Evolutionary conservation across 2,113 vertebrate genomes (phyloP).

Genomic region (Sinocyclocheilus anshuiensis): DNA sequence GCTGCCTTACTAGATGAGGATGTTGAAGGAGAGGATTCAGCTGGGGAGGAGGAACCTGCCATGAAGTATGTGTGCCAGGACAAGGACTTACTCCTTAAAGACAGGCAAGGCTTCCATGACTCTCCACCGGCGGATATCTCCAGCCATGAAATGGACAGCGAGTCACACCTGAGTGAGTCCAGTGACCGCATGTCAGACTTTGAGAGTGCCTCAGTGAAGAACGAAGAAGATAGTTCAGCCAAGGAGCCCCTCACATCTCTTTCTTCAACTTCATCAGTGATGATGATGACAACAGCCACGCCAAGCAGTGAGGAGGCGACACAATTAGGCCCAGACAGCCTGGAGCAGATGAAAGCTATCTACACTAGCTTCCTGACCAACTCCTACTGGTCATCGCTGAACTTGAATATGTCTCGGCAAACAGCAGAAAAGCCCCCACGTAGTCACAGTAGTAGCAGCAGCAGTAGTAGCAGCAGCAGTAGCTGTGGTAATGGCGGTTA

Average conservation of each 20-base stretch:
- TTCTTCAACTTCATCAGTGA: slow-evolving; percentile 64
- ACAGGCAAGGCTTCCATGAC: slow-evolving; percentile 86
- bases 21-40: slow-evolving; percentile 83
- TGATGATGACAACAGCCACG: slow-evolving; percentile 55
- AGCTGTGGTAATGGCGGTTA: slow-evolving; percentile 94
- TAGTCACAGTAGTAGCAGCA: slow-evolving; percentile 89
- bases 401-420: slow-evolving; percentile 87
- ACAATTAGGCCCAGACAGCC: slow-evolving; percentile 82
- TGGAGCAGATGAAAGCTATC: slow-evolving; percentile 99
- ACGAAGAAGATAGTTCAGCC: slow-evolving; percentile 86
- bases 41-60: slow-evolving; percentile 87
- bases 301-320: slow-evolving; percentile 78
- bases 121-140: slow-evolving; percentile 94
- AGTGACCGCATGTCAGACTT: slow-evolving; percentile 98
- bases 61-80: slow-evolving; percentile 89
- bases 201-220: slow-evolving; percentile 91
- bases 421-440: slow-evolving; percentile 85
- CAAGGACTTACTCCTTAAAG: slow-evolving; percentile 85
- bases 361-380: slow-evolving; percentile 98
- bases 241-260: slow-evolving; percentile 82
- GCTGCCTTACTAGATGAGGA: slow-evolving; percentile 90
- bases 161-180: slow-evolving; percentile 95
- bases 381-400: slow-evolving; percentile 98
- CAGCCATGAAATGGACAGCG: slow-evolving; percentile 96
- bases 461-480: slow-evolving; percentile 93